These are phyloP conservation scores for Melanotaenia trifasciata DNA, from an alignment of 2,797 vertebrate genomes.

Conservation along the genomic window DNA sequence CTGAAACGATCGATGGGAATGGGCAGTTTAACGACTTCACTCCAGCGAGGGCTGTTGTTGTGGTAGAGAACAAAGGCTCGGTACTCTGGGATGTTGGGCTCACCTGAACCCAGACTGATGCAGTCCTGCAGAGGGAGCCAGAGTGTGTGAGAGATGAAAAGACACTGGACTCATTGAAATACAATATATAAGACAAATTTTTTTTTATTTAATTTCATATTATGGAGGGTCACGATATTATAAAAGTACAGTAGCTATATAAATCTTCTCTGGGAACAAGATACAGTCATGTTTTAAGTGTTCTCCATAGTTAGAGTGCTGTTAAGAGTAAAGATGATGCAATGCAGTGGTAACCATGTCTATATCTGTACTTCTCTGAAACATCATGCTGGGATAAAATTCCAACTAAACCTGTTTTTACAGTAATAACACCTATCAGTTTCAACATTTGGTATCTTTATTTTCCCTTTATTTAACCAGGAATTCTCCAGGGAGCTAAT, in stretches of 20 bases:
- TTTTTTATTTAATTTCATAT: too few species aligned
- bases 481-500: not conserved
- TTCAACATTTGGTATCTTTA: not conserved
- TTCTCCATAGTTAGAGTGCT: not conserved
- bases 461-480: not conserved
- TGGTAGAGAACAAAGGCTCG: slow-evolving; percentile 98
- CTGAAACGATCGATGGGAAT: slow-evolving; percentile 97
- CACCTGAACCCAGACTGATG: slow-evolving; percentile 94
- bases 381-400: not conserved
- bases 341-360: not conserved
- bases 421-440: not conserved
- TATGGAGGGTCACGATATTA: not conserved
- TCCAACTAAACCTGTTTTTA: not conserved
- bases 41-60: slow-evolving; percentile 97
- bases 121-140: slow-evolving; percentile 86
- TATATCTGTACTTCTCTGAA: not conserved
- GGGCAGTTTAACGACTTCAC: slow-evolving; percentile 93
- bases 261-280: too few species aligned
- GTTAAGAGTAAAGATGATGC: not conserved
- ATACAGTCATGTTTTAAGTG: too few species aligned
- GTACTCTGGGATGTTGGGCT: slow-evolving; percentile 90
- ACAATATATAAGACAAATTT: too few species aligned
- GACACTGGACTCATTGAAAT: accelerated
- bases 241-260: not conserved
- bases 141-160: not conserved